Evolutionary conservation across 2,888 invertebrate genomes (phyloP).

Genomic region (Drosophila quasianomalipes): DNA sequence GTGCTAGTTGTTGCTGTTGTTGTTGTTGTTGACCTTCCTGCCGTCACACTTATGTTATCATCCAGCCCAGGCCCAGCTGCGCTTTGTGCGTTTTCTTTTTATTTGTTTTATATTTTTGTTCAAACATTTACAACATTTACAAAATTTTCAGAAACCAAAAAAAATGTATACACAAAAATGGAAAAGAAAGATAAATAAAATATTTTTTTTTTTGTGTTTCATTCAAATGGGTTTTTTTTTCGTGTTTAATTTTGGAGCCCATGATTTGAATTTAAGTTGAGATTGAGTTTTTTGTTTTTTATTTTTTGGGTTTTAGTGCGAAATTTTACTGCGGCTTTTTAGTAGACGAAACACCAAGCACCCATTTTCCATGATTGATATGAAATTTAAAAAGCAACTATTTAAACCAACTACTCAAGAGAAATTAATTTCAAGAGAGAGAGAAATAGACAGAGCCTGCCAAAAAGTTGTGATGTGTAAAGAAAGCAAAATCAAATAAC

Average conservation of each 20-base stretch:
- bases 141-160: slow-evolving; percentile 55
- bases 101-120: slow-evolving; percentile 47
- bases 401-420: slow-evolving; percentile 60
- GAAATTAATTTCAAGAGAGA: slow-evolving; percentile 40
- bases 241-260: slow-evolving; percentile 57
- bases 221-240: slow-evolving; percentile 52
- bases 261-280: slow-evolving; percentile 49
- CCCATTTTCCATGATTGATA: slow-evolving; percentile 63
- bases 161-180: slow-evolving; percentile 65
- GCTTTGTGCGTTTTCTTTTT: slow-evolving; percentile 72
- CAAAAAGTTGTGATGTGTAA: slow-evolving; percentile 11
- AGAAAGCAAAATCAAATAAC: slow-evolving; percentile 27
- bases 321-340: slow-evolving; percentile 73
- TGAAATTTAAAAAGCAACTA: slow-evolving; percentile 52
- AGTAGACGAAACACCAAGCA: slow-evolving; percentile 77
- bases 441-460: slow-evolving; percentile 21
- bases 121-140: slow-evolving; percentile 75
- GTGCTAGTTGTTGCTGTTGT: slow-evolving; percentile 59
- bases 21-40: slow-evolving; percentile 88
- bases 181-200: slow-evolving; percentile 71
- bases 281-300: slow-evolving; percentile 13
- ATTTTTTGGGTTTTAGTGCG: slow-evolving; percentile 68
- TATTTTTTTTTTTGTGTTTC: slow-evolving; percentile 36
- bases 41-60: slow-evolving; percentile 86
- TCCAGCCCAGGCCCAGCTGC: slow-evolving; percentile 84